Percentiles rank a stretch among this genome's conserved stretches.
phyloP scores from a whole-genome alignment of 2,797 vertebrate genomes.

The Pangasius mekongensis region DNA sequence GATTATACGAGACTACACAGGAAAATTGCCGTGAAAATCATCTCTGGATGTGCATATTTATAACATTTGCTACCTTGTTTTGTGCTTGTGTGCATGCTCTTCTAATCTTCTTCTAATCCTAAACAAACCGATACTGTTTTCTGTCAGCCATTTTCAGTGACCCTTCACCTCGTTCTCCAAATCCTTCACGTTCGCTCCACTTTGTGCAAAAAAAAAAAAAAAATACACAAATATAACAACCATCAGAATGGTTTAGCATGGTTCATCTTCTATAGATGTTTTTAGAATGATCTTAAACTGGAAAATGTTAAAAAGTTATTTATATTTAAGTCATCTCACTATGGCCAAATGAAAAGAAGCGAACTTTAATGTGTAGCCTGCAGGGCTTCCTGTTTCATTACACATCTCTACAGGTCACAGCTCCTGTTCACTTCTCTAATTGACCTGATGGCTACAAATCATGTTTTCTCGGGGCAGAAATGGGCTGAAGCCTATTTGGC shows the following conservation, averaged over 20 bases:
- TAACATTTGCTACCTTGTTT: not conserved
- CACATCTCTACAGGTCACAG: constrained; percentile 6
- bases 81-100: not conserved
- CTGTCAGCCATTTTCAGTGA: not conserved
- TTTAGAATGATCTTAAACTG: not conserved
- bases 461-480: constrained; percentile 13
- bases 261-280: not conserved
- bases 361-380: not conserved
- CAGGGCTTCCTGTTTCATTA: constrained; percentile 23
- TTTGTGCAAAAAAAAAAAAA: not conserved
- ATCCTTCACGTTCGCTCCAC: not conserved
- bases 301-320: not conserved
- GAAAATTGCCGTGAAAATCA: constrained; percentile 8
- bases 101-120: constrained; percentile 6
- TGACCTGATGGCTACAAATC: not conserved
- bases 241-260: not conserved
- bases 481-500: not conserved
- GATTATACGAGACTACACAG: not conserved
- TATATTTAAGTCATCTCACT: not conserved
- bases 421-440: not conserved
- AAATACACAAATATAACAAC: constrained; percentile 3
- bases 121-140: not conserved
- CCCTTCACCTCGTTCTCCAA: not conserved
- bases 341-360: not conserved
- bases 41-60: constrained; percentile 25